Percentiles rank a stretch among this genome's conserved stretches.
Conservation (phyloP, 1,140 invertebrate species). For the Macrotrachela quadricornifera region DNA sequence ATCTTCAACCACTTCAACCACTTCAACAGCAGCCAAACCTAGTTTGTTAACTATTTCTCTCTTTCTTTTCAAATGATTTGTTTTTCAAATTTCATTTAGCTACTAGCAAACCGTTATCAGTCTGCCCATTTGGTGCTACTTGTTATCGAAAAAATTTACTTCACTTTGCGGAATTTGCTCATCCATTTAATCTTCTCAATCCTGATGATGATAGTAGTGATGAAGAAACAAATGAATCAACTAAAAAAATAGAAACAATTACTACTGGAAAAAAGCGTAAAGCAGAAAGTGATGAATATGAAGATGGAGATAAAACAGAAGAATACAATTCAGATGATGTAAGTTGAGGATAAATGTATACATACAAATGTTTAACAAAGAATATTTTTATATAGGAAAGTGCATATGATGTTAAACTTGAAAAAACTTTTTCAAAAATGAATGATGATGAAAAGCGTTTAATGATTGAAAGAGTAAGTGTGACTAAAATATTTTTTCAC, state of each 20-base stretch:
- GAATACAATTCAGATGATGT: slow-evolving; percentile 8
- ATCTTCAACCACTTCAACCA: too few species aligned
- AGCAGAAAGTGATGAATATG: neutral
- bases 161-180: slow-evolving; percentile 17
- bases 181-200: slow-evolving; percentile 10
- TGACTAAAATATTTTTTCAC: neutral
- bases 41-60: too few species aligned
- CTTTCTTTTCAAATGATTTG: too few species aligned
- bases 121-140: slow-evolving; percentile 13
- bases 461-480: slow-evolving; percentile 12
- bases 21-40: too few species aligned
- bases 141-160: slow-evolving; percentile 16
- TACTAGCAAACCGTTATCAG: neutral
- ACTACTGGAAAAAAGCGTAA: too few species aligned
- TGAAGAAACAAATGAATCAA: neutral
- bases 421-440: slow-evolving; percentile 14
- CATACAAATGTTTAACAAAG: neutral
- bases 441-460: slow-evolving; percentile 15
- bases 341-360: slow-evolving; percentile 9
- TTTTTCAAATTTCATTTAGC: too few species aligned
- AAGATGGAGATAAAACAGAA: neutral
- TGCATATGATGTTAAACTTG: neutral
- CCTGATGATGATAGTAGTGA: neutral
- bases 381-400: neutral
- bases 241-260: too few species aligned